Evolutionary conservation across 2,797 vertebrate species (phyloP).

Genomic region (Pangasius larnaudii): DNA sequence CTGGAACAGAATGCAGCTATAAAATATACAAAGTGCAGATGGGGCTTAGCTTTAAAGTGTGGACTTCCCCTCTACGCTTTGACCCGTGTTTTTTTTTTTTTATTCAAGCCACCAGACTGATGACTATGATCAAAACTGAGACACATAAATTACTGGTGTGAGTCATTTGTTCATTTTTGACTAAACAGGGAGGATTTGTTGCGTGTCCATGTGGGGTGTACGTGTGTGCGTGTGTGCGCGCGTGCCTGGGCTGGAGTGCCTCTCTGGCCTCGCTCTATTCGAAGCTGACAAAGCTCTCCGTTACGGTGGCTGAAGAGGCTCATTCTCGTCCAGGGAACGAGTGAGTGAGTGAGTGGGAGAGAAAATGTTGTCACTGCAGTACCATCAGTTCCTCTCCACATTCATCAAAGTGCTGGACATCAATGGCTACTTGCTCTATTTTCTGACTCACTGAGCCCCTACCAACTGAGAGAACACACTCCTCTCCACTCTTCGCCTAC

Average conservation of each 20-base stretch:
- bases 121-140: not conserved
- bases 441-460: constrained; percentile 64
- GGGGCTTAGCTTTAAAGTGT: constrained; percentile 13
- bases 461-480: constrained; percentile 42
- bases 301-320: constrained; percentile 51
- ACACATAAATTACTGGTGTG: not conserved
- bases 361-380: constrained; percentile 58
- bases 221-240: constrained; percentile 9
- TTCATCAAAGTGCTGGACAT: constrained; percentile 64
- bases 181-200: not conserved
- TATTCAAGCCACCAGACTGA: not conserved
- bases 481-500: constrained; percentile 15
- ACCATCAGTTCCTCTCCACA: constrained; percentile 58
- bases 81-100: not conserved
- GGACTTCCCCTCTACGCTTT: not conserved
- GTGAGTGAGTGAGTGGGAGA: constrained; percentile 27
- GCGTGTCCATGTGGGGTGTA: not conserved
- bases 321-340: constrained; percentile 33
- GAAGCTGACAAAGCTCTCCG: constrained; percentile 60
- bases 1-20: not conserved
- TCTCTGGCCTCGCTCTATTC: constrained; percentile 52
- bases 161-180: not conserved
- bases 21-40: not conserved
- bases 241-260: not conserved
- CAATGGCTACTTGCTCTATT: constrained; percentile 63